Evolutionary conservation across 2,888 invertebrate species (phyloP), one percentile per base, ranked within the genome.

Genomic region (Steinernema hermaphroditum): DNA sequence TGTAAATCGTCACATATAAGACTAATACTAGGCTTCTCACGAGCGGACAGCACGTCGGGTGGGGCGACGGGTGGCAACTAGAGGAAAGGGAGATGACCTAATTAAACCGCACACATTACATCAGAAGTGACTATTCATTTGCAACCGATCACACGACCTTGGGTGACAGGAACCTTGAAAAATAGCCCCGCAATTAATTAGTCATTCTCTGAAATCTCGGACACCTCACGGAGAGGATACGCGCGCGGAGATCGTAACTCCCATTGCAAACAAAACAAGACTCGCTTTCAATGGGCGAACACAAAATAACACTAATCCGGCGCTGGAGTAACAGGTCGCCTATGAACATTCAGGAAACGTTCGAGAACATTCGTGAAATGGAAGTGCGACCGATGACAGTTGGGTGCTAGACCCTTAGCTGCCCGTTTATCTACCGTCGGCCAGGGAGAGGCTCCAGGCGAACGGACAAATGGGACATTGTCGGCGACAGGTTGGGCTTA

Each of bases 81-180:
- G 6, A 27, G 54, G 27, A 27, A 54, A 27, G 54, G 12, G 54
- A 54, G 24, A 19, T 54, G 54, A 54, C 54, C 54, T 54, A 54
- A 54, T 54, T 54, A 54, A 54, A 54, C 46, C 54, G 54, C 54
- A 24, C 54, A 22, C 54, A 54, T 54, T 27, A 24, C 54, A 54
- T 54, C 54, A 54, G 27, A 54, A 54, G 54, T 54, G 54, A 54
- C 54, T 54, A 54, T 27, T 54, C 54, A 54, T 54, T 54, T 54
- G 54, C 54, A 54, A 54, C 54, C 54, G 54, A 54, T 22, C 22
- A 24, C 54, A 22, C 54, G 54, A 54, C 54, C 54, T 54, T 54
- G 54, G 19, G 24, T 54, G 54, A 22, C 54, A 24, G 54, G 27
- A 54, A 27, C 54, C 54, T 54, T 54, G 27, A 54, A 54, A 37